A percentile compares a stretch with the other conserved stretches of the same genome.
Conservation (phyloP, 2,797 vertebrate species). For the Macroramphosus scolopax region DNA sequence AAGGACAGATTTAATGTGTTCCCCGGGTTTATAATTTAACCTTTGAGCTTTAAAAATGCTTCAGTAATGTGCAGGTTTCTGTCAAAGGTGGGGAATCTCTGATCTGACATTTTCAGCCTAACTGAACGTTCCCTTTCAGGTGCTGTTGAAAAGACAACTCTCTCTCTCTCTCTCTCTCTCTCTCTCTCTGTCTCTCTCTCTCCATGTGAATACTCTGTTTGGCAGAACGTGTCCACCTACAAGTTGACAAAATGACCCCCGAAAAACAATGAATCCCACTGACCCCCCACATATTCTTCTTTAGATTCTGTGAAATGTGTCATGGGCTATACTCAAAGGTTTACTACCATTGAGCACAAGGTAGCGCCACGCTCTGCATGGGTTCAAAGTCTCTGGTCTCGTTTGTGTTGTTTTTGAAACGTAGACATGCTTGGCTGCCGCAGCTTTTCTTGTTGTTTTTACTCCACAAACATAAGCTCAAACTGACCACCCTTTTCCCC, state of each 20-base stretch:
- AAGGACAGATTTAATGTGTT: slow-evolving; percentile 1
- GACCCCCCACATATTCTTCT: slow-evolving; percentile 76
- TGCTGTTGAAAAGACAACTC: too few species aligned
- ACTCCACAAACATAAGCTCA: slow-evolving; percentile 80
- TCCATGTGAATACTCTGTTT: slow-evolving; percentile 32
- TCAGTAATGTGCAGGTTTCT: slow-evolving; percentile 7
- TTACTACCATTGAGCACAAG: slow-evolving; percentile 89
- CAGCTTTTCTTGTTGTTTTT: slow-evolving; percentile 73
- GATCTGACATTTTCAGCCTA: slow-evolving; percentile 12
- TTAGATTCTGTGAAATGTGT: slow-evolving; percentile 84
- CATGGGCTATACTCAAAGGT: slow-evolving; percentile 99
- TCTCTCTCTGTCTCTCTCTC: too few species aligned
- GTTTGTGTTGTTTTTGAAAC: slow-evolving; percentile 82
- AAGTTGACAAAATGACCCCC: slow-evolving; percentile 21
- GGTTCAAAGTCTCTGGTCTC: slow-evolving; percentile 80
- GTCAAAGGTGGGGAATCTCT: slow-evolving; percentile 21
- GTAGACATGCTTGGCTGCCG: slow-evolving; percentile 90
- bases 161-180: too few species aligned
- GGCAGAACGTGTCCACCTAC: slow-evolving; percentile 43
- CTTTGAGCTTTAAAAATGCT: too few species aligned
- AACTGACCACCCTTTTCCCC: slow-evolving; percentile 65
- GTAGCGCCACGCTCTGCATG: slow-evolving; percentile 86
- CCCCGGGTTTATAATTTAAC: neutral
- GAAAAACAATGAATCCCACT: slow-evolving; percentile 56
- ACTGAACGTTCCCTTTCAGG: slow-evolving; percentile 42